These are phyloP conservation scores for Lepilemur septentrionalis DNA, from an alignment of 2,797 vertebrate species.

Conservation along the genomic window DNA sequence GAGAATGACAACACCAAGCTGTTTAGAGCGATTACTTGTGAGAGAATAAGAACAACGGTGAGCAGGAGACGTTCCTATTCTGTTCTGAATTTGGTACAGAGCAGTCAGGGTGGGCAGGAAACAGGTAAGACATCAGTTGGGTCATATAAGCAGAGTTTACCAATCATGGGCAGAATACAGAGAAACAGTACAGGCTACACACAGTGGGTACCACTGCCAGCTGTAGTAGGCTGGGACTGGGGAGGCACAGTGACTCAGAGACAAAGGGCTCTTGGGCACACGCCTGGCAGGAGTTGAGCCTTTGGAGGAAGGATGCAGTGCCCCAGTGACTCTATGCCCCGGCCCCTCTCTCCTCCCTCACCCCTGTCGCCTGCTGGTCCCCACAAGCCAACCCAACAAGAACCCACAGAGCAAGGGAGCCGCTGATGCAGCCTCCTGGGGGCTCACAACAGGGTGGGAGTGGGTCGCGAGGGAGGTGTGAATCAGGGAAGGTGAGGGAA, in stretches of 20 bases:
- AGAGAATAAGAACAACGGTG: fast-evolving
- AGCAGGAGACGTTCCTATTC: background rate
- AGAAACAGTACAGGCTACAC: background rate
- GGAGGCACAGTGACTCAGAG: background rate
- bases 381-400: background rate
- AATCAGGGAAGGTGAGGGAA: background rate
- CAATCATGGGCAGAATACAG: background rate
- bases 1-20: background rate
- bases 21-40: fast-evolving
- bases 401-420: background rate
- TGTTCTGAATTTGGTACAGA: background rate
- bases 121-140: background rate
- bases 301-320: background rate
- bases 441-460: background rate
- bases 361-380: too few relatives aligned
- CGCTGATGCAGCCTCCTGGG: background rate
- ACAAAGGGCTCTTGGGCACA: background rate
- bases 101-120: background rate
- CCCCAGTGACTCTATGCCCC: fast-evolving
- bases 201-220: background rate
- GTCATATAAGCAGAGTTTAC: background rate
- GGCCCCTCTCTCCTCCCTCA: background rate
- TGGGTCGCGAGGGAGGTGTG: background rate
- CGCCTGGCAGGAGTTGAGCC: background rate
- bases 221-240: background rate